Conservation (phyloP, 1,140 invertebrate species). For the Oryctes rhinoceros region DNA sequence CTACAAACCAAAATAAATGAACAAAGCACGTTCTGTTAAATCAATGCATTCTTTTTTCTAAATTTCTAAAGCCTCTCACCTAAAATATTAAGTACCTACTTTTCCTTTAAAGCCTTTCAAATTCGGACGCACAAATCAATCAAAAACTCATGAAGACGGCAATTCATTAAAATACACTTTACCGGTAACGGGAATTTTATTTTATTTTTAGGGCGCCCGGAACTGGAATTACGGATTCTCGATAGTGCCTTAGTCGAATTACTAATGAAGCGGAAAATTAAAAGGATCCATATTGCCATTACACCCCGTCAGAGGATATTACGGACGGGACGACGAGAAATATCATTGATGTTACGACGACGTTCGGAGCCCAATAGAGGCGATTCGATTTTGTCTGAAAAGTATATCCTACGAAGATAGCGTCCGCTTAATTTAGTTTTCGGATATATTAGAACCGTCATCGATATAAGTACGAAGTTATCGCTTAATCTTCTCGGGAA, state of each 20-base stretch:
- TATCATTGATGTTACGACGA: not conserved
- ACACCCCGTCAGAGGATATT: not conserved
- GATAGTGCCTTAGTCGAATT: slow-evolving; percentile 1
- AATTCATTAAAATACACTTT: slow-evolving; percentile 17
- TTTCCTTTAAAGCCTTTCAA: no score
- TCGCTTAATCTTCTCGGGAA: no score
- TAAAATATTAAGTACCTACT: no score
- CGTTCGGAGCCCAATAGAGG: not conserved
- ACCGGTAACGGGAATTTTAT: not conserved
- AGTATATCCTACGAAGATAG: not conserved
- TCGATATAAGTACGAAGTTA: no score
- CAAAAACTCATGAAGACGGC: not conserved
- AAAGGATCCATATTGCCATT: slow-evolving; percentile 27
- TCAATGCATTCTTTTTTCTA: no score
- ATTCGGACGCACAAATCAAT: not conserved
- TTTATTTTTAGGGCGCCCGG: not conserved
- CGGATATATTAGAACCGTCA: not conserved
- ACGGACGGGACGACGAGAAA: slow-evolving; percentile 3
- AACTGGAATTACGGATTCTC: not conserved
- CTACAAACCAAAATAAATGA: no score
- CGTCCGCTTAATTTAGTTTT: slow-evolving; percentile 20
- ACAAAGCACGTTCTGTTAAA: no score
- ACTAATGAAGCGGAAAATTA: slow-evolving; percentile 35
- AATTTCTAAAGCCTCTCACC: no score
- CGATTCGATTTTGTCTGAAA: slow-evolving; percentile 6